phyloP scores from a whole-genome alignment of 2,113 vertebrate genomes.

The Reinhardtius hippoglossoides region DNA sequence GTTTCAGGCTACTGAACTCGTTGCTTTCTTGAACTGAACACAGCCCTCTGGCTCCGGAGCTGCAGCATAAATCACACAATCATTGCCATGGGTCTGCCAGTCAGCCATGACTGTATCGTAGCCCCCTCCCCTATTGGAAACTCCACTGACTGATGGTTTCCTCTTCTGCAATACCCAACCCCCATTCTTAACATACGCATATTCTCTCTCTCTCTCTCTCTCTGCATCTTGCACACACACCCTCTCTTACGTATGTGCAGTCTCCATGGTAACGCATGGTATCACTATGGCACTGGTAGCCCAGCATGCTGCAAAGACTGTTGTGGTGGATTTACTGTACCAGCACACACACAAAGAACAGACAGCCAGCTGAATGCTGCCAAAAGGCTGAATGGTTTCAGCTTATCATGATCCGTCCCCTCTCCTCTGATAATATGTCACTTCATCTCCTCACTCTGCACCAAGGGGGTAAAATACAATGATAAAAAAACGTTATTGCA shows the following conservation, averaged over 20 bases:
- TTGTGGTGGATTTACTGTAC: slow-evolving; percentile 70
- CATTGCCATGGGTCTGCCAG: slow-evolving; percentile 17
- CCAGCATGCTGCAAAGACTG: slow-evolving; percentile 63
- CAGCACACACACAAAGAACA: slow-evolving; percentile 29
- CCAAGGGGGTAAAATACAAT: slow-evolving; percentile 33
- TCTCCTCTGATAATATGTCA: slow-evolving; percentile 1
- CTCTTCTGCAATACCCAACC: slow-evolving; percentile 58
- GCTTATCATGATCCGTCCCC: neutral
- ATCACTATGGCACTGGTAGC: slow-evolving; percentile 74
- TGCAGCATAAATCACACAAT: slow-evolving; percentile 23
- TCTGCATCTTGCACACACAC: slow-evolving; percentile 52
- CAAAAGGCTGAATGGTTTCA: slow-evolving; percentile 46
- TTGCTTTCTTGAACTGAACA: slow-evolving; percentile 16
- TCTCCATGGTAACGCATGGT: slow-evolving; percentile 83
- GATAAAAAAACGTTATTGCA: too few relatives aligned
- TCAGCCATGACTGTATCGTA: slow-evolving; percentile 40
- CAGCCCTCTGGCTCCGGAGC: slow-evolving; percentile 10
- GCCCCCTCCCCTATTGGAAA: slow-evolving; percentile 26
- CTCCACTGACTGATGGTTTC: slow-evolving; percentile 58
- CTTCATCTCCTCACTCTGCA: slow-evolving; percentile 23
- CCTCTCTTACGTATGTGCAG: slow-evolving; percentile 72
- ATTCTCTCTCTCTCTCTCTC: neutral
- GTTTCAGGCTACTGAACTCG: slow-evolving; percentile 30
- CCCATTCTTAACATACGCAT: slow-evolving; percentile 49
- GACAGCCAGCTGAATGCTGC: slow-evolving; percentile 38